Evolutionary conservation across 1,140 invertebrate genomes (phyloP).

Genomic region (Eciton burchellii): DNA sequence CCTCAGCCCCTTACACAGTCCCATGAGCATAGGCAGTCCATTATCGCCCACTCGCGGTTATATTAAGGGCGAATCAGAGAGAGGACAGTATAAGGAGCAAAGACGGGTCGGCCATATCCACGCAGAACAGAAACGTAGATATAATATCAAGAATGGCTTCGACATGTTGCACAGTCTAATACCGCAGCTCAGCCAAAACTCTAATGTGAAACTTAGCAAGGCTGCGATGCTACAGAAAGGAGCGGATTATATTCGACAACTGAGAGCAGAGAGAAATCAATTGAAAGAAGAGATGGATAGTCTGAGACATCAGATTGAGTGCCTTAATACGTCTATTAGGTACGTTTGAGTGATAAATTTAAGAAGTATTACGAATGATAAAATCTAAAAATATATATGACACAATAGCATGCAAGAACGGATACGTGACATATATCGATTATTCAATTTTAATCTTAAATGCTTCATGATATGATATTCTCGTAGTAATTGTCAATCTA

Average conservation of each 20-base stretch:
- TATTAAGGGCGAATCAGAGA: constrained; percentile 81
- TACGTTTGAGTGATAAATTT: constrained; percentile 78
- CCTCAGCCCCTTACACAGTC: constrained; percentile 85
- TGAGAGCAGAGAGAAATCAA: constrained; percentile 93
- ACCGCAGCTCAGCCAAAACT: constrained; percentile 95
- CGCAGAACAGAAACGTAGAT: constrained; percentile 98
- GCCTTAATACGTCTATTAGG: constrained; percentile 96
- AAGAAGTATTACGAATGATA: background rate
- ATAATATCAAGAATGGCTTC: constrained; percentile 99
- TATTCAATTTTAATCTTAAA: constrained; percentile 18
- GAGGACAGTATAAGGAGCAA: constrained; percentile 87
- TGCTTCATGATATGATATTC: constrained; percentile 64
- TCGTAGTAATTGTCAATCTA: constrained; percentile 95
- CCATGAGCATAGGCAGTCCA: constrained; percentile 83
- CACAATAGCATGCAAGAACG: background rate
- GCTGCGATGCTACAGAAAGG: constrained; percentile 98
- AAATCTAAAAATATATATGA: constrained; percentile 1
- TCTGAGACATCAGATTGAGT: constrained; percentile 94
- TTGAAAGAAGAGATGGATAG: constrained; percentile 96
- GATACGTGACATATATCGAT: background rate
- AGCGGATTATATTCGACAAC: constrained; percentile 97
- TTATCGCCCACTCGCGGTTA: constrained; percentile 80
- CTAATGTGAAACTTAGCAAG: constrained; percentile 96
- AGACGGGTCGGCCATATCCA: constrained; percentile 95
- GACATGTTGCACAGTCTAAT: constrained; percentile 97